These are phyloP conservation scores for Alosa sapidissima DNA, from an alignment of 2,797 vertebrate genomes.

Conservation along the genomic window DNA sequence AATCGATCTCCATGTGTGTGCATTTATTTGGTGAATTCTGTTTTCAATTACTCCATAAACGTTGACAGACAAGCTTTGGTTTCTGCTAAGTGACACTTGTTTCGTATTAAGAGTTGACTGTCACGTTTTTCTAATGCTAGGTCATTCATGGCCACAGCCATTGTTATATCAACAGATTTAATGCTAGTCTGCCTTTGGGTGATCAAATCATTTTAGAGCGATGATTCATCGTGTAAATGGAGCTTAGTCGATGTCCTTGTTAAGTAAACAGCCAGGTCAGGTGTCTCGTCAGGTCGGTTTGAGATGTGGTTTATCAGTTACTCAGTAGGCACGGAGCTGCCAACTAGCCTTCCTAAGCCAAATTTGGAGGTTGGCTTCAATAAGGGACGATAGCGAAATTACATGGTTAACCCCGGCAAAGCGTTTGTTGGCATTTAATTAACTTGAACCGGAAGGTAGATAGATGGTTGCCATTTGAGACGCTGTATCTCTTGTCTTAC, in stretches of 20 bases:
- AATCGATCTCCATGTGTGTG: background rate
- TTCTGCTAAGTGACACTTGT: background rate
- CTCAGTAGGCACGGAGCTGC: background rate
- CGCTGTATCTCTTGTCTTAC: background rate
- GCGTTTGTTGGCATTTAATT: background rate
- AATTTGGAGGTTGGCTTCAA: background rate
- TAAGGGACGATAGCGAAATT: background rate
- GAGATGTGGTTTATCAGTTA: background rate
- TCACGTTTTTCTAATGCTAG: background rate
- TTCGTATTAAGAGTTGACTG: background rate
- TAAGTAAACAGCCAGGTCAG: background rate
- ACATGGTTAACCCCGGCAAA: background rate
- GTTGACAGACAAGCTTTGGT: no score
- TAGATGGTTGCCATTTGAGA: constrained; percentile 6
- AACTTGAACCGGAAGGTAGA: background rate
- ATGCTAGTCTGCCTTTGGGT: background rate
- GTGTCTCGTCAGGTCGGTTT: background rate
- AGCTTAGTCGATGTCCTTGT: background rate
- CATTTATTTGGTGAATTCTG: background rate
- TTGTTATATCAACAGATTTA: background rate
- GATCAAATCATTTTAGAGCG: background rate
- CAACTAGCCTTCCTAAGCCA: background rate
- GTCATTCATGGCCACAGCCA: background rate
- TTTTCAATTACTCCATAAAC: background rate
- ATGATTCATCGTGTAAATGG: background rate